phyloP scores from a whole-genome alignment of 2,797 vertebrate genomes.

The Tapirus indicus region DNA sequence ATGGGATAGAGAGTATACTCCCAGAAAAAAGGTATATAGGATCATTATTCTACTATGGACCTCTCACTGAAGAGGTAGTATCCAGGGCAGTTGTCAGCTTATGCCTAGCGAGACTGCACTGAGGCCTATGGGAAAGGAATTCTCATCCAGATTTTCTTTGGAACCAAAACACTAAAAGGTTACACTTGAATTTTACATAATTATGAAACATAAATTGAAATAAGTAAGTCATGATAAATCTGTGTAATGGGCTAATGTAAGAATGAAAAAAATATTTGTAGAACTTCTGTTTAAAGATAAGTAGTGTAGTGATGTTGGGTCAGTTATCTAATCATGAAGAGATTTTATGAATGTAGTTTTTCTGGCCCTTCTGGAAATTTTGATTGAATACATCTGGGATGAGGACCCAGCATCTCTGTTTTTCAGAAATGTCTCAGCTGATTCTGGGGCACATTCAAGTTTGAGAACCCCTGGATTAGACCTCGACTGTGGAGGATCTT shows the following conservation, averaged over 20 bases:
- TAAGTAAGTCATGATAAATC: slow-evolving; percentile 27
- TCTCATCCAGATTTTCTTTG: slow-evolving; percentile 26
- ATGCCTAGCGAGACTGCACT: not conserved
- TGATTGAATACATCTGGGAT: not conserved
- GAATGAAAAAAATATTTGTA: not conserved
- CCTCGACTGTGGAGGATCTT: not conserved
- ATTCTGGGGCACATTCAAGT: not conserved
- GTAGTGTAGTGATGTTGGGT: not conserved
- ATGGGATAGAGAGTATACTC: not conserved
- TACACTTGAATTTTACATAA: slow-evolving; percentile 45
- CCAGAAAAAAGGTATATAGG: not conserved
- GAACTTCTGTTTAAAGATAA: slow-evolving; percentile 10
- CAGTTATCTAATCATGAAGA: not conserved
- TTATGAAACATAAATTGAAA: slow-evolving; percentile 52
- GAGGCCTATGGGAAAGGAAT: not conserved
- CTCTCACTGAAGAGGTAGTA: not conserved
- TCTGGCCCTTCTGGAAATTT: not conserved
- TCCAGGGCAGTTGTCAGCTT: not conserved
- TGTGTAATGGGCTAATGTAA: not conserved
- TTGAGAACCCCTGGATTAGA: slow-evolving; percentile 38
- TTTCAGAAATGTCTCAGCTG: slow-evolving; percentile 16
- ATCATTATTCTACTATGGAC: not conserved
- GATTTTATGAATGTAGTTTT: slow-evolving; percentile 37
- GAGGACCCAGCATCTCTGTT: not conserved
- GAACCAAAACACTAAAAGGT: not conserved